Evolutionary conservation across 2,888 invertebrate species (phyloP).

Genomic region (Willowsia nigromaculata): DNA sequence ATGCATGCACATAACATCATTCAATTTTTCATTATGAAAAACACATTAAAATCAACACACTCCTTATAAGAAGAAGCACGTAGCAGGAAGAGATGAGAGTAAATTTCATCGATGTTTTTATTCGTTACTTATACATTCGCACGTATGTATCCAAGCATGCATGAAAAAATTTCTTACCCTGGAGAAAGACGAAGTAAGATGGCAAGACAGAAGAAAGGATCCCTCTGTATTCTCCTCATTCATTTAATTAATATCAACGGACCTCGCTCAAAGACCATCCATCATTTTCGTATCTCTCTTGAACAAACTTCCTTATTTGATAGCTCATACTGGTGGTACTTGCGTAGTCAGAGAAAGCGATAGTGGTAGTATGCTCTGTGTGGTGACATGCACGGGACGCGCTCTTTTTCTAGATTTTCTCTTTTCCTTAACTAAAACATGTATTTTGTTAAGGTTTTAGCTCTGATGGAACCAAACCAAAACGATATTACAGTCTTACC

Average conservation of each 20-base stretch:
- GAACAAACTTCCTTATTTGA: conserved; percentile 71
- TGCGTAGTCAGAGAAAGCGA: not conserved
- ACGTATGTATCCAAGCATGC: not conserved
- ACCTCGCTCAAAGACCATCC: conserved; percentile 76
- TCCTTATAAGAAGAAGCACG: not conserved
- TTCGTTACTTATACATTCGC: not conserved
- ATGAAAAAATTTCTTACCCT: not conserved
- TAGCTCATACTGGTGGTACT: conserved; percentile 26
- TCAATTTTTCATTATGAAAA: conserved; percentile 38
- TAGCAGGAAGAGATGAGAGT: not conserved
- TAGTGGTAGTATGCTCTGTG: not conserved
- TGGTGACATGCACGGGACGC: conserved; percentile 10
- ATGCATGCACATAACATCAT: not conserved
- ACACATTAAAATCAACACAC: not conserved
- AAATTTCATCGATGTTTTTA: conserved; percentile 8
- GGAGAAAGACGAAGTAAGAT: not conserved
- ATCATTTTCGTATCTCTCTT: conserved; percentile 75
- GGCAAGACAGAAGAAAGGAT: conserved; percentile 50
- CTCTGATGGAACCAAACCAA: not conserved
- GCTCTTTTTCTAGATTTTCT: not conserved
- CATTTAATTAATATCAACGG: conserved; percentile 78
- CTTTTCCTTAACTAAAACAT: not conserved
- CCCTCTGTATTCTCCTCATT: conserved; percentile 75
- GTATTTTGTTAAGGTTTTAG: not conserved
- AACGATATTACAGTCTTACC: not conserved